Percentiles rank a stretch among this genome's conserved stretches.
These are phyloP conservation scores for Meiosimyza decipiens DNA, from an alignment of 2,888 invertebrate genomes.

Conservation along the genomic window DNA sequence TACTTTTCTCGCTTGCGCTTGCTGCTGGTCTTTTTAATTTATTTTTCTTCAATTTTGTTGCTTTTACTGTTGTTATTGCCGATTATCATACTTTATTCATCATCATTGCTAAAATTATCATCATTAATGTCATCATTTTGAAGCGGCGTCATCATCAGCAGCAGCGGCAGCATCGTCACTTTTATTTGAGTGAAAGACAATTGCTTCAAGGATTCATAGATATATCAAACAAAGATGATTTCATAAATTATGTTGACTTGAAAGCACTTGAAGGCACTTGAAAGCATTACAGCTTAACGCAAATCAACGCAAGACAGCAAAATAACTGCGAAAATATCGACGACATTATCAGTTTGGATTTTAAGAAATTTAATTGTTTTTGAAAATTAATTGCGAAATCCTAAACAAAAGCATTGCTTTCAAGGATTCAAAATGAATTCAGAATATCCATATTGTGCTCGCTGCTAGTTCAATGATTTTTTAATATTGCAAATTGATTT, in stretches of 20 bases:
- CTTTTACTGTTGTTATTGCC: conserved; percentile 13
- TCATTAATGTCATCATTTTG: not conserved
- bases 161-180: conserved; percentile 28
- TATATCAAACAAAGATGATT: conserved; percentile 31
- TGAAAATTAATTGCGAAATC: too few species aligned
- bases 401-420: too few species aligned
- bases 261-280: too few species aligned
- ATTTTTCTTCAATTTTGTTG: not conserved
- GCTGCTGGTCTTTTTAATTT: not conserved
- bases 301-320: too few species aligned
- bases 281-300: too few species aligned
- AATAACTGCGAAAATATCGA: too few species aligned
- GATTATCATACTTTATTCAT: conserved; percentile 4
- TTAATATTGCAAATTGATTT: too few species aligned
- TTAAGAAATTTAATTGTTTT: too few species aligned
- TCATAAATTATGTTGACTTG: conserved; percentile 31
- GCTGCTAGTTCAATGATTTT: too few species aligned
- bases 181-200: conserved; percentile 37
- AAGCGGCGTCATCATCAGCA: not conserved
- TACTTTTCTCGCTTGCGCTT: not conserved
- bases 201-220: conserved; percentile 28
- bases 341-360: too few species aligned
- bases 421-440: too few species aligned
- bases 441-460: too few species aligned
- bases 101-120: not conserved